Evolutionary conservation across 2,797 vertebrate genomes (phyloP), one percentile per base, ranked within the genome.

Genomic region (Morus bassanus): DNA sequence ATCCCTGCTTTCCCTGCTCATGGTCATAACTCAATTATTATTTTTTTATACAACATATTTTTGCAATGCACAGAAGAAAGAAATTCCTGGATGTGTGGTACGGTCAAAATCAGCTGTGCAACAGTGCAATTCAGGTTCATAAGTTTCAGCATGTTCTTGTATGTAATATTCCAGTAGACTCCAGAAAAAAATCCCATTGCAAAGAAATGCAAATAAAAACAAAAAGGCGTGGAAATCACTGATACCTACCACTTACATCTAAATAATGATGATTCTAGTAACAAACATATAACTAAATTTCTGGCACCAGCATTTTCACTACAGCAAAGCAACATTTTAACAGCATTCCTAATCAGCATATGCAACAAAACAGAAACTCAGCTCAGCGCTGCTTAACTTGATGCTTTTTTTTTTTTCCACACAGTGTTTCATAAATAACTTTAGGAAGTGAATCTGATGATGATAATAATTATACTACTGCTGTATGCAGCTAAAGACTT

Each of bases 371-470:
- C 82, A 92, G 79, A 95, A 79, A 67, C 77, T 88, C 73, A 81
- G 46, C 85, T 91, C 48, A 0, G 25, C 87, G 74, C 88, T 96
- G 30, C 93, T 85, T 90, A 86, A 95, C 57, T 76, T 19, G 84
- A 41, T 85, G 67, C 2, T 1, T 41, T 84, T 75, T 80, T 45
- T 81, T 74, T 79, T 97, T 96, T 83, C 57, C 39, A n/a, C 91
- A 81, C 21, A 88, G 64, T 57, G 79, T 88, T 98, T 97, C 51
- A 59, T 93, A 96, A 97, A 94, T 95, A 96, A 95, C 97, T 98
- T 97, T 95, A 90, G 95, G 94, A 96, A 98, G 95, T 94, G 94
- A 82, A 93, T 95, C 87, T 97, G 95, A 98, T 97, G 94, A 97
- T 95, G 93, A 95, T 92, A 82, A 97, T 94, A 80, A 97, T 97